Percentiles rank a stretch among this genome's conserved stretches.
Conservation (phyloP, 2,888 invertebrate genomes). For the Lasioglossum villosulum region DNA sequence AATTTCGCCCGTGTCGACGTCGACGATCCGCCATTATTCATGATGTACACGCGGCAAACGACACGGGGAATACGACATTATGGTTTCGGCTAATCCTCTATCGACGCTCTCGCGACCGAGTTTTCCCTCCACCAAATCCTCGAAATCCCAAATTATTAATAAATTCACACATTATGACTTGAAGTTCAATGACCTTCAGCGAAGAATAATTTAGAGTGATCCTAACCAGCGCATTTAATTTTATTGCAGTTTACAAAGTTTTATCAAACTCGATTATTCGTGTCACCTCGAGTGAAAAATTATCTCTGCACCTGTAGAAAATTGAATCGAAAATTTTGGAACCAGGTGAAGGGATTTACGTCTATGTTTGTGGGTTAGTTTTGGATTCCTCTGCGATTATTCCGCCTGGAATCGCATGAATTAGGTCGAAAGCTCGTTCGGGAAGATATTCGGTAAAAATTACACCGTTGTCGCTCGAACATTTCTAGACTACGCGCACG, state of each 20-base stretch:
- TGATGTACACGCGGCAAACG: constrained; percentile 26
- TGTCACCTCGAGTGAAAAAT: too few species aligned
- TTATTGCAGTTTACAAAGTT: too few species aligned
- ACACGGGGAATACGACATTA: constrained; percentile 36
- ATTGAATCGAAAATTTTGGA: not conserved
- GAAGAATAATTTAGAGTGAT: too few species aligned
- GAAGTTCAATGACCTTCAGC: too few species aligned
- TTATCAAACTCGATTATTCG: too few species aligned
- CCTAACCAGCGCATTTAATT: too few species aligned
- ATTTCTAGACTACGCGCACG: constrained; percentile 34
- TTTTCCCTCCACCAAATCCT: not conserved
- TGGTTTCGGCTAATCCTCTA: constrained; percentile 31
- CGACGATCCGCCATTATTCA: constrained; percentile 66
- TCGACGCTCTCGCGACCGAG: not conserved
- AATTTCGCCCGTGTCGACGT: constrained; percentile 60
- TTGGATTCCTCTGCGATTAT: not conserved
- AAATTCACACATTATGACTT: not conserved
- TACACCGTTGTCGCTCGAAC: constrained; percentile 47
- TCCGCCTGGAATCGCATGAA: constrained; percentile 6
- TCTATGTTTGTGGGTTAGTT: not conserved
- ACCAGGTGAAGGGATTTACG: not conserved
- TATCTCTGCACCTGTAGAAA: too few species aligned
- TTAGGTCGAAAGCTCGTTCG: constrained; percentile 30
- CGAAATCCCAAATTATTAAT: not conserved
- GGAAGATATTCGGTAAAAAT: constrained; percentile 42